Evolutionary conservation across 2,888 invertebrate species (phyloP), one percentile per base, ranked within the genome.

Genomic region (Microctonus brassicae): DNA sequence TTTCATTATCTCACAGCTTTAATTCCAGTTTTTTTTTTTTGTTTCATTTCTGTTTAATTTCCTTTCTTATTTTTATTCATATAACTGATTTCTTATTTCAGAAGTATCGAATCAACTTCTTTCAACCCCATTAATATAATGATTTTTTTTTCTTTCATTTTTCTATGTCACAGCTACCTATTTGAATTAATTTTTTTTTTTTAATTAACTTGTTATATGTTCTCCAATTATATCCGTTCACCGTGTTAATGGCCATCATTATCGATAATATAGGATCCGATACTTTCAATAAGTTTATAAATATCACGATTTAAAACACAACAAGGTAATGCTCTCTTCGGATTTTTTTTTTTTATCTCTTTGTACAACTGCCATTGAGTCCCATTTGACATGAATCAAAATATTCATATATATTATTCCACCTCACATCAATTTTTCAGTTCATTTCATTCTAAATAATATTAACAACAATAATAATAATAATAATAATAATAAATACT

Each of bases 71-170:
- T 11, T 6, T 57, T 57, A 57, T 10, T 29, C 57, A 57, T n/a
- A 57, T 29, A 57, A 24, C 11, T 26, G 52, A 24, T 42, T 9
- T 52, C 22, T 64, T 33, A 47, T 47, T 17, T 26, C 20, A 63
- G 33, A 55, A 70, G 70, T 65, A 70, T 70, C 65, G 70, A 70
- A 70, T 70, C 70, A 65, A 70, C 70, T 66, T 66, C 61, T 70
- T 33, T 60, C 53, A 70, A 66, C 61, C 60, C 66, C 10, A 7
- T 64, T n/a, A 53, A 47, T 64, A 52, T 26, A 66, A 60, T 66
- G 33, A 60, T 58, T 10, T 26, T 24, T 26, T 61, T 69, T 52
- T 24, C 47, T 10, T 9, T 34, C 13, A 36, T 24, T 39, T 10
- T 26, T 39, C 22, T 62, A 62, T 62, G 39, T 22, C 36, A 11